phyloP scores from a whole-genome alignment of 53 echinoderm and acorn worm genomes.

The Holothuria scabra region DNA sequence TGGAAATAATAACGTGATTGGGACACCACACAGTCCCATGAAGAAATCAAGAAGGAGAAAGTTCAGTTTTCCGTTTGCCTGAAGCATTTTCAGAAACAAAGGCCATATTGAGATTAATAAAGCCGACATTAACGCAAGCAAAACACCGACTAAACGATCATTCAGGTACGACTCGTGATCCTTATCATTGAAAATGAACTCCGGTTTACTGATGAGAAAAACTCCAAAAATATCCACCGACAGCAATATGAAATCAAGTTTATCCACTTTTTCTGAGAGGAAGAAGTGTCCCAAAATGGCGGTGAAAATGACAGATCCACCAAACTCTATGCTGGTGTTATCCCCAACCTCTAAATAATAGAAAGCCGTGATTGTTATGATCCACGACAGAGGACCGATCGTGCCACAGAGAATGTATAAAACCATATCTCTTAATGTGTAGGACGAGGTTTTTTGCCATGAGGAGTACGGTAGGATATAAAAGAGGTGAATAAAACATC shows the following conservation, averaged over 20 bases:
- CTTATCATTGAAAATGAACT: background rate
- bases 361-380: background rate
- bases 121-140: background rate
- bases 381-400: background rate
- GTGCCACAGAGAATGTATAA: background rate
- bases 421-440: background rate
- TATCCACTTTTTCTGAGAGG: conserved; percentile 7
- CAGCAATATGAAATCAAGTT: background rate
- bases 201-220: conserved; percentile 2
- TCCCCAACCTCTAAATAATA: conserved; percentile 7
- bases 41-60: conserved; percentile 1
- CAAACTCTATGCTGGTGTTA: conserved; percentile 1
- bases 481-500: background rate
- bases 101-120: background rate
- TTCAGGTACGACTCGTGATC: background rate
- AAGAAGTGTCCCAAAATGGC: conserved; percentile 18
- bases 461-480: background rate
- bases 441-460: background rate
- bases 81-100: background rate
- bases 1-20: background rate
- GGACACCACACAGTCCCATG: background rate
- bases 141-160: background rate
- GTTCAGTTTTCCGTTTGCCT: background rate
- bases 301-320: background rate
- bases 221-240: background rate